Percentiles rank a stretch among this genome's conserved stretches.
Conservation (phyloP, 2,888 invertebrate species). For the Scaptomyza caliginosa region DNA sequence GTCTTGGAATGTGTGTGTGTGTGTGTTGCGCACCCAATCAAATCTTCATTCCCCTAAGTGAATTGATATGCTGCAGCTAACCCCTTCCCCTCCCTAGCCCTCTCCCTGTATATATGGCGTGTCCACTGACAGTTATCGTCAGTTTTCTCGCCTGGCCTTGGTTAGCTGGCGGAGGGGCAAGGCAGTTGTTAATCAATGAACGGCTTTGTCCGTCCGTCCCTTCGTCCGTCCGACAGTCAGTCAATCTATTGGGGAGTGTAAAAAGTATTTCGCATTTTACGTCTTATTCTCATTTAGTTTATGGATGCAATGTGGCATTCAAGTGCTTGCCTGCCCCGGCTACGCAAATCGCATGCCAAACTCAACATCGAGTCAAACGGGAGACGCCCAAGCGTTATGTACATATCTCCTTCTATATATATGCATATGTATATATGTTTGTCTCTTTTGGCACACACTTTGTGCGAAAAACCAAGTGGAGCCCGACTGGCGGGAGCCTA, state of each 20-base stretch:
- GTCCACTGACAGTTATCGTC: conserved; percentile 72
- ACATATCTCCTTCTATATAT: conserved; percentile 3
- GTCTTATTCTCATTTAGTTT: conserved; percentile 59
- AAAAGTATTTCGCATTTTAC: conserved; percentile 48
- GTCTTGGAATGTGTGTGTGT: conserved; percentile 1
- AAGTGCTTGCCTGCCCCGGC: conserved; percentile 36
- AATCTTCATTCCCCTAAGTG: conserved; percentile 42
- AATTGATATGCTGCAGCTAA: conserved; percentile 27
- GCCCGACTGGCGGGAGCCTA: conserved; percentile 86
- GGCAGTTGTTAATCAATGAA: conserved; percentile 66
- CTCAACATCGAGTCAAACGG: conserved; percentile 48
- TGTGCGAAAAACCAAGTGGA: conserved; percentile 82
- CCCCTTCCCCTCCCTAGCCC: background rate
- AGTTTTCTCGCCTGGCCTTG: conserved; percentile 68
- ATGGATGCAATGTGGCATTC: conserved; percentile 71
- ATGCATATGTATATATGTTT: conserved; percentile 26
- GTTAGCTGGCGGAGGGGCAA: conserved; percentile 20
- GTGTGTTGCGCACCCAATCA: conserved; percentile 32
- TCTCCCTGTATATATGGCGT: conserved; percentile 47
- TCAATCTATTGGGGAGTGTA: conserved; percentile 19
- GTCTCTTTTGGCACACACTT: conserved; percentile 76
- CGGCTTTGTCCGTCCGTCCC: conserved; percentile 53
- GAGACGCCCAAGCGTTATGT: conserved; percentile 58
- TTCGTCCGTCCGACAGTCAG: conserved; percentile 3
- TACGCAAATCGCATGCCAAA: conserved; percentile 65